Conservation (phyloP, 2,888 invertebrate genomes). For the Syrphus vitripennis region DNA sequence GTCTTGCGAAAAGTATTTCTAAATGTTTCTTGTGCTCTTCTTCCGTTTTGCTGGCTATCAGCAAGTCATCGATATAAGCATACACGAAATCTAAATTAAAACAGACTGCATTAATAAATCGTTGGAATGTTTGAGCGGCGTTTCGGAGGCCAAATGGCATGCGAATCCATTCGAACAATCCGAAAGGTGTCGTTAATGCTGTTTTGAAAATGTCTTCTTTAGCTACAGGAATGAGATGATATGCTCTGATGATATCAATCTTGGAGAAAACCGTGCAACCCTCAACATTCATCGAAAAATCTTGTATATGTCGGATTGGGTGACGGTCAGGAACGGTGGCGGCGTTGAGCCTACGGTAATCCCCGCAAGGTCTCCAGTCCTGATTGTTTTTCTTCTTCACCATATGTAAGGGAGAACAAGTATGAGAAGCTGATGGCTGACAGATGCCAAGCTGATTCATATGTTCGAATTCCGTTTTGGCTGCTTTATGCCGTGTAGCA, state of each 20-base stretch:
- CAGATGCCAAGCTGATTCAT: conserved; percentile 17
- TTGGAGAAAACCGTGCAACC: background rate
- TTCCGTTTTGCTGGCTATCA: background rate
- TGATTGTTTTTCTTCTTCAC: background rate
- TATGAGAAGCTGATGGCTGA: conserved; percentile 17
- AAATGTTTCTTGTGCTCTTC: background rate
- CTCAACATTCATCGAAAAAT: background rate
- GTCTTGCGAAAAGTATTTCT: background rate
- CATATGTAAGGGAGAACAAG: too few species aligned
- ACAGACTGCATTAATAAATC: background rate
- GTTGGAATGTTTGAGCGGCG: background rate
- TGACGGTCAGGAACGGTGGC: too few species aligned
- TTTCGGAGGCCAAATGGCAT: conserved; percentile 1
- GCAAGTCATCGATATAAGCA: too few species aligned
- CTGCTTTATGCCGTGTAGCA: conserved; percentile 52
- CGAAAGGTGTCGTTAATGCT: background rate
- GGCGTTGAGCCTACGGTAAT: conserved; percentile 12
- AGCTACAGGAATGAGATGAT: background rate
- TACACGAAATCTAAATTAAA: background rate
- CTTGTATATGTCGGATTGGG: background rate
- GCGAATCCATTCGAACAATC: background rate
- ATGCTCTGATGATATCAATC: background rate
- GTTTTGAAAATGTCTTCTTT: background rate
- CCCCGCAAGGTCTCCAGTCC: conserved; percentile 20
- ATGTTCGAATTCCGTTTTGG: conserved; percentile 49